Evolutionary conservation across 2,113 vertebrate species (phyloP), one percentile per base, ranked within the genome.

Genomic region (Colinus virginianus): DNA sequence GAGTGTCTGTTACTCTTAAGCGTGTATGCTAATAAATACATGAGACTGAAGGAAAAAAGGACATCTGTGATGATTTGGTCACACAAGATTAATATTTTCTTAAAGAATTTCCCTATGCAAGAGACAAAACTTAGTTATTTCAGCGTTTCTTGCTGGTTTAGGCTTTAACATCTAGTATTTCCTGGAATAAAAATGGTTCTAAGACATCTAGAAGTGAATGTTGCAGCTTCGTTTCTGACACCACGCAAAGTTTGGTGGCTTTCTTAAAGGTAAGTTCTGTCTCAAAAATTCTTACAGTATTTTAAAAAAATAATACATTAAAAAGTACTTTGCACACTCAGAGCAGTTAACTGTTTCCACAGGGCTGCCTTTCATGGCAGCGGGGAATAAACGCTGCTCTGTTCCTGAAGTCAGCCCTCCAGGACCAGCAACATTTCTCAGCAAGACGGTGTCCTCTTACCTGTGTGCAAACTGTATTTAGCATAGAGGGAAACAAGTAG

Each of bases 11-110:
- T 97, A 91, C 43, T 95, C 79, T 90, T 90, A 95, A 86, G 91
- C 95, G 94, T 96, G 84, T 95, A 93, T 88, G 91, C 92, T 95
- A 95, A 82, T 94, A 96, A 97, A 97, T 97, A 97, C 97, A 97
- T 64, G 77, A 94, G 91, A 96, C 67, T 96, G 91, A 75, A 92
- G 89, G 53, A 90, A 93, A 91, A 77, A 88, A 61, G 68, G 25
- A 34, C 28, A 59, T 42, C 53, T 9, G 4, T 45, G 82, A 58
- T 84, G 48, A n/a, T 90, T 90, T 93, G 18, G 43, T 90, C 42
- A 38, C 9, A 16, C 32, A 11, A 84, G 18, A 59, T 59, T 46
- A 40, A 7, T 74, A 45, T 7, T 71, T 78, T 81, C 66, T 80
- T 84, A 23, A 51, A 78, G 14, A 69, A 59, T 46, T 70, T 69